These are phyloP conservation scores for Pandion haliaetus DNA, from an alignment of 2,113 vertebrate species.

Conservation along the genomic window DNA sequence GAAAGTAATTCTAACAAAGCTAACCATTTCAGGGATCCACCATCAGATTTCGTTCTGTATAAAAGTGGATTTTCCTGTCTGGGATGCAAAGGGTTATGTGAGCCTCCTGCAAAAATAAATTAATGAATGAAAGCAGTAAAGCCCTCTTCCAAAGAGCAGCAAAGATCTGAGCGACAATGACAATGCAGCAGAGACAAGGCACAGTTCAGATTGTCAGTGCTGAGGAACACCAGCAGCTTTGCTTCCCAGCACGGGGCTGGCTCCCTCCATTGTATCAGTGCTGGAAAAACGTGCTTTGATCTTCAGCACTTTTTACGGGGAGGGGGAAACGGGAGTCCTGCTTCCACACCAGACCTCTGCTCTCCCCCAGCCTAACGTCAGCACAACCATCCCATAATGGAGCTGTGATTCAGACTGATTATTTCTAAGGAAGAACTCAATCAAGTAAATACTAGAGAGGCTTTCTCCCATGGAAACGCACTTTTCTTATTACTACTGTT, in stretches of 20 bases:
- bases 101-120: background rate
- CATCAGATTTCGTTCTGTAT: background rate
- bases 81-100: background rate
- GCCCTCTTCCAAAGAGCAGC: background rate
- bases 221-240: background rate
- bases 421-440: background rate
- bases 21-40: background rate
- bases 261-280: background rate
- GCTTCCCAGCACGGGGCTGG: background rate
- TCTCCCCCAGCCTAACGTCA: background rate
- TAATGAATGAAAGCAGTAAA: background rate
- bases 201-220: background rate
- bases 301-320: background rate
- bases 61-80: background rate
- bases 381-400: background rate
- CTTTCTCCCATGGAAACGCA: background rate
- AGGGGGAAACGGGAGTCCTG: background rate
- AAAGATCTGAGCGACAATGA: background rate
- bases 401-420: background rate
- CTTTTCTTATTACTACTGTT: background rate
- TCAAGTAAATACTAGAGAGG: background rate
- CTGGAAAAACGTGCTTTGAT: background rate
- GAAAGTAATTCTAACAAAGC: background rate
- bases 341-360: background rate
- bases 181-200: background rate